phyloP scores from a whole-genome alignment of 1,140 invertebrate genomes.

The Babylonia areolata region DNA sequence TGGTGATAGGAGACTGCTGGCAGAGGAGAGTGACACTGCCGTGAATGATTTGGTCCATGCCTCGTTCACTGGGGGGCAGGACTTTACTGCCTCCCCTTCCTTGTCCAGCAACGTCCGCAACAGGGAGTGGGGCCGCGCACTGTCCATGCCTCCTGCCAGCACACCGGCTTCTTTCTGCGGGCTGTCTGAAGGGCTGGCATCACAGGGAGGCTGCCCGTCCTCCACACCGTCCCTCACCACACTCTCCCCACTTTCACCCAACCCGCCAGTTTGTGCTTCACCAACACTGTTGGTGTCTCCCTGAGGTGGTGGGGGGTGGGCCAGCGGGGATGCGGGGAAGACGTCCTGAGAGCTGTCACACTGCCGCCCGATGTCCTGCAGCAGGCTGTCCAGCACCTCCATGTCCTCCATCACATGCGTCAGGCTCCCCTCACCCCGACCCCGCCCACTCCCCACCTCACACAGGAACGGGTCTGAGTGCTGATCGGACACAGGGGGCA shows the following conservation, averaged over 20 bases:
- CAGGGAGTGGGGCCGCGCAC: not conserved
- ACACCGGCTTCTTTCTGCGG: not conserved
- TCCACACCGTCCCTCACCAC: not conserved
- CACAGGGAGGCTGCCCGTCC: not conserved
- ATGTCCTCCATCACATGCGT: constrained; percentile 34
- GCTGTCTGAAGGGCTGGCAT: not conserved
- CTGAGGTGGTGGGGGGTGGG: not conserved
- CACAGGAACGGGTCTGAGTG: constrained; percentile 28
- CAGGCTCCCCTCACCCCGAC: not conserved
- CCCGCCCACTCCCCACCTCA: not conserved
- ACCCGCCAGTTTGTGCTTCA: not conserved
- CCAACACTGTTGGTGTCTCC: not conserved
- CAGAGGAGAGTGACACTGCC: not conserved
- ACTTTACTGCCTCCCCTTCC: not conserved
- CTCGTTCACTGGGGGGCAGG: not conserved
- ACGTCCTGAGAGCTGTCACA: not conserved
- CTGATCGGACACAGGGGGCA: not conserved
- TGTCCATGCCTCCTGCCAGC: not conserved
- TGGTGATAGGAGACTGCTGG: not conserved
- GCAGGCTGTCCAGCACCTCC: constrained; percentile 39
- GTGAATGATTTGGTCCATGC: not conserved
- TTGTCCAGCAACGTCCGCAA: constrained; percentile 31
- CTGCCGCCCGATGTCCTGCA: constrained; percentile 22
- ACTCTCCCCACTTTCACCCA: not conserved
- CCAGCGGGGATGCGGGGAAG: not conserved